phyloP scores from a whole-genome alignment of 2,113 vertebrate genomes.

The Taurulus bubalis region DNA sequence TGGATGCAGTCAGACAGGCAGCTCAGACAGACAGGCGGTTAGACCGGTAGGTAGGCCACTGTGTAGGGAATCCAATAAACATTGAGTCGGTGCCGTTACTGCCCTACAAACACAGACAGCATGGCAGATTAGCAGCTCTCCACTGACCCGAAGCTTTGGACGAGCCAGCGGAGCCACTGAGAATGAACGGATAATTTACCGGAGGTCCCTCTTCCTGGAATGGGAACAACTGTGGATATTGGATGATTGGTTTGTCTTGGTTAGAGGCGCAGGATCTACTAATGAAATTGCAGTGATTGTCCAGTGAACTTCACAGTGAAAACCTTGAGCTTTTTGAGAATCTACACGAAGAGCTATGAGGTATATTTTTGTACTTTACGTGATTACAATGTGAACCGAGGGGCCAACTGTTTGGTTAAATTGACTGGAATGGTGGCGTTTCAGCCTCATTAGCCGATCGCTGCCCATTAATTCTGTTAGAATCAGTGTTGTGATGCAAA shows the following conservation, averaged over 20 bases:
- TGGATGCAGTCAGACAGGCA: constrained; percentile 12
- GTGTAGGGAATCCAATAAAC: constrained; percentile 63
- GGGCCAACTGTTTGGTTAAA: constrained; percentile 41
- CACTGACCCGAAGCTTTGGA: constrained; percentile 38
- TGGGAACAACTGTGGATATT: constrained; percentile 17
- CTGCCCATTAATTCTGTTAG: constrained; percentile 52
- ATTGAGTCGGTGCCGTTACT: constrained; percentile 27
- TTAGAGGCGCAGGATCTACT: neutral
- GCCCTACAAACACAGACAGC: constrained; percentile 49
- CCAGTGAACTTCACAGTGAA: constrained; percentile 3
- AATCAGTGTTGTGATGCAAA: constrained; percentile 31
- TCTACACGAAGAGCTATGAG: neutral
- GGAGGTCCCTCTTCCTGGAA: constrained; percentile 34
- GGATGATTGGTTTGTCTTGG: constrained; percentile 17
- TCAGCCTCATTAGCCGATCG: constrained; percentile 63
- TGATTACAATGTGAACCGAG: constrained; percentile 31
- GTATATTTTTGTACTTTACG: constrained; percentile 12
- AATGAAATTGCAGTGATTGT: neutral
- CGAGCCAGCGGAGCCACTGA: constrained; percentile 29
- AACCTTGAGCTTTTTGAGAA: neutral
- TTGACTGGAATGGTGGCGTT: constrained; percentile 61
- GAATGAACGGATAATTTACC: constrained; percentile 66
- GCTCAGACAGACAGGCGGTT: constrained; percentile 4
- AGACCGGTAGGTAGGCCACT: constrained; percentile 13
- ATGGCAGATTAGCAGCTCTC: constrained; percentile 49